Conservation (phyloP, 2,113 vertebrate genomes). For the Bolborhynchus lineola region DNA sequence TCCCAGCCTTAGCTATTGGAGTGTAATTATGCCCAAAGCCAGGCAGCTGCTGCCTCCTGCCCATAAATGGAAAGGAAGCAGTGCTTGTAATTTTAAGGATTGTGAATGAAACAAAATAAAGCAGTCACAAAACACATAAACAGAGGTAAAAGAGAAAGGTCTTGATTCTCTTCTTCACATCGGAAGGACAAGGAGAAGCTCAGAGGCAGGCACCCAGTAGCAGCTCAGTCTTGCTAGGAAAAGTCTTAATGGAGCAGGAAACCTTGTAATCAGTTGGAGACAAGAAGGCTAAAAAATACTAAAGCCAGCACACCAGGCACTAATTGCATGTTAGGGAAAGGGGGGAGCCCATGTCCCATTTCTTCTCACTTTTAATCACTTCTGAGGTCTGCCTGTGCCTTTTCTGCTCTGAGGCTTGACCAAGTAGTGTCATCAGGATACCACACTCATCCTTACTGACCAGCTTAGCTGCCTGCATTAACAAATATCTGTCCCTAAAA, state of each 20-base stretch:
- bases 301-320: neutral
- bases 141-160: neutral
- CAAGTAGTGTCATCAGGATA: neutral
- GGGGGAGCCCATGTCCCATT: neutral
- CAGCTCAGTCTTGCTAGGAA: neutral
- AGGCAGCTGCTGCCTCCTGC: slow-evolving; percentile 56
- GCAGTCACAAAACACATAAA: neutral
- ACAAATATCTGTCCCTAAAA: neutral
- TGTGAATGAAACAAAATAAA: slow-evolving; percentile 43
- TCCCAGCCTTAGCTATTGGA: neutral
- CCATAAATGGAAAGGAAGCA: neutral
- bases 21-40: slow-evolving; percentile 41
- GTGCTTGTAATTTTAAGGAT: slow-evolving; percentile 9
- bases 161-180: neutral
- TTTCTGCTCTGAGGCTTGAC: neutral
- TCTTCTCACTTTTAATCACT: neutral
- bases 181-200: neutral
- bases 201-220: neutral
- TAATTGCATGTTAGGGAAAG: neutral
- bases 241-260: neutral
- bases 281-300: neutral
- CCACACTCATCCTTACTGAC: neutral
- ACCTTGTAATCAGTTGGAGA: neutral
- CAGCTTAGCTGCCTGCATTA: neutral
- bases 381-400: neutral